Conservation (phyloP, 2,113 vertebrate genomes). For the Triplophysa dalaica region DNA sequence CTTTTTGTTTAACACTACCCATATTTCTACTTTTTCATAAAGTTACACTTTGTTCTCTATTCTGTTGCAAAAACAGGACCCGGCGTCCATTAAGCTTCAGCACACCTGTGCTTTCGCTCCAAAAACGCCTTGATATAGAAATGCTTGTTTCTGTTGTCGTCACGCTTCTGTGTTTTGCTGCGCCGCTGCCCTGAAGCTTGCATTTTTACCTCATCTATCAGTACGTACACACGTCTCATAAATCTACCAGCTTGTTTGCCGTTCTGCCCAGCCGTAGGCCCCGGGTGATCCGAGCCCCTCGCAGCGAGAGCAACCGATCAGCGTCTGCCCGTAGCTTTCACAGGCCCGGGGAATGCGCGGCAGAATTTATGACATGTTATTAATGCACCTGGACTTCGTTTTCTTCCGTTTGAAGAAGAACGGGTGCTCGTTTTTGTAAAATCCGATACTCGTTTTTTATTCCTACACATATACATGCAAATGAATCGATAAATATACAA, state of each 20-base stretch:
- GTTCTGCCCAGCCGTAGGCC: constrained; percentile 32
- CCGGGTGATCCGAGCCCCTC: constrained; percentile 17
- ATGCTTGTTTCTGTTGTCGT: constrained; percentile 15
- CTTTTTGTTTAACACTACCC: no score
- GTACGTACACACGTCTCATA: constrained; percentile 31
- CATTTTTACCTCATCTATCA: constrained; percentile 48
- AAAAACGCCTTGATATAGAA: not conserved
- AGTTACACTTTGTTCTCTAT: not conserved
- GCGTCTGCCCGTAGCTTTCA: constrained; percentile 30
- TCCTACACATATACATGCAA: constrained; percentile 24
- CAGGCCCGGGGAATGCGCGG: constrained; percentile 9
- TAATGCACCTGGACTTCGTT: constrained; percentile 33
- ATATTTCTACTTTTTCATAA: no score
- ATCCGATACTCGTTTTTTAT: not conserved
- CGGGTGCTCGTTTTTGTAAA: not conserved
- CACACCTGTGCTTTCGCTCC: constrained; percentile 4
- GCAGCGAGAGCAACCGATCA: constrained; percentile 40
- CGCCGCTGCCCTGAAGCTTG: constrained; percentile 20
- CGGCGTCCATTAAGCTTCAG: not conserved
- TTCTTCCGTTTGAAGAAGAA: constrained; percentile 11
- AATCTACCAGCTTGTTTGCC: constrained; percentile 47
- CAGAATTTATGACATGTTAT: constrained; percentile 30
- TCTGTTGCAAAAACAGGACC: not conserved
- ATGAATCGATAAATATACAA: constrained; percentile 17
- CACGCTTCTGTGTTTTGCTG: constrained; percentile 25